These are phyloP conservation scores for Samia ricini DNA, from an alignment of 1,140 invertebrate genomes.

Conservation along the genomic window DNA sequence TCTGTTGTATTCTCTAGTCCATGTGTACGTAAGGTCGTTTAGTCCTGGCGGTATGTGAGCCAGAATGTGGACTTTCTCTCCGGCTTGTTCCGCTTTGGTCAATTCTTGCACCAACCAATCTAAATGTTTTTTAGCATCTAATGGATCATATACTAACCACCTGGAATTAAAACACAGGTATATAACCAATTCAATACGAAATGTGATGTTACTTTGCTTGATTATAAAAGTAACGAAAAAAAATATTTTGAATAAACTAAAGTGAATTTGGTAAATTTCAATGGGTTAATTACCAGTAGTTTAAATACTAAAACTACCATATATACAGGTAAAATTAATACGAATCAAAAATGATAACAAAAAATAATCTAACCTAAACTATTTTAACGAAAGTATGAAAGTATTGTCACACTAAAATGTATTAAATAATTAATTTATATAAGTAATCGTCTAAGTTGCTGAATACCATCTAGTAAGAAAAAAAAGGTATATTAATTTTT, in stretches of 20 bases:
- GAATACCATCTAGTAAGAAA: no score
- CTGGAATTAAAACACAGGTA: slow-evolving; percentile 37
- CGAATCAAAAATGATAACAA: no score
- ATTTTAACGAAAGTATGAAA: no score
- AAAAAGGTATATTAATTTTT: slow-evolving; percentile 25
- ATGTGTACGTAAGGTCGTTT: slow-evolving; percentile 82
- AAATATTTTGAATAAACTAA: background rate
- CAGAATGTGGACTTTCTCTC: slow-evolving; percentile 89
- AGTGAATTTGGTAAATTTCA: background rate
- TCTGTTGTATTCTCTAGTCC: slow-evolving; percentile 81
- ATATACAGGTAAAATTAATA: no score
- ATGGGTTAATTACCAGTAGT: no score
- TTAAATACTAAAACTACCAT: no score
- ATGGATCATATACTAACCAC: slow-evolving; percentile 81
- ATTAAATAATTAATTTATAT: no score
- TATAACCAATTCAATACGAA: background rate
- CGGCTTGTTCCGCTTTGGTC: slow-evolving; percentile 82
- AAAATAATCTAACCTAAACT: no score
- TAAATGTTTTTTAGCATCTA: slow-evolving; percentile 84
- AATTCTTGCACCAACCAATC: slow-evolving; percentile 87
- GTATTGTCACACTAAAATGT: no score
- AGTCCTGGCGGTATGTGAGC: slow-evolving; percentile 89
- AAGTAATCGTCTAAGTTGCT: no score
- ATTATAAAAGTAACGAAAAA: background rate
- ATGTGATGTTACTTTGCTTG: background rate